Evolutionary conservation across 2,888 invertebrate genomes (phyloP).

Genomic region (Bombylius discolor): DNA sequence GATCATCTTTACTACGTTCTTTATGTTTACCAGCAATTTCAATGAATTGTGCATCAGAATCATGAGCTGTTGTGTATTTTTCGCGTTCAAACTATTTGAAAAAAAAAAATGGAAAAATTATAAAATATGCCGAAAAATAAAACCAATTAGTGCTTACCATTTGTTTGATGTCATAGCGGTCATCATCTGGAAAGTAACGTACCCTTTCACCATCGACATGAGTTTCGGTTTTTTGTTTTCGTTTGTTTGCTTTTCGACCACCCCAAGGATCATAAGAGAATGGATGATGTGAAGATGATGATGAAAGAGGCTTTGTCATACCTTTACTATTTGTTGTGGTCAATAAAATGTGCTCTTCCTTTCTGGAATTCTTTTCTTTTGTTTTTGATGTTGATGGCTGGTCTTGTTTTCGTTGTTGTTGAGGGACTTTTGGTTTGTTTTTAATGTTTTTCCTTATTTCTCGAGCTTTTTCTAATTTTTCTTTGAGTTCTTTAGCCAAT

Average conservation of each 20-base stretch:
- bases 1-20: constrained; percentile 48
- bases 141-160: constrained; percentile 45
- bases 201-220: constrained; percentile 59
- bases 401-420: constrained; percentile 6
- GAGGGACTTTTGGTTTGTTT: constrained; percentile 9
- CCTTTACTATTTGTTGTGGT: constrained; percentile 56
- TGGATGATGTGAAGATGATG: constrained; percentile 6
- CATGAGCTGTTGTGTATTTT: constrained; percentile 65
- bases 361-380: constrained; percentile 19
- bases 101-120: constrained; percentile 2
- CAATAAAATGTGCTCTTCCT: constrained; percentile 48
- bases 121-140: constrained; percentile 12
- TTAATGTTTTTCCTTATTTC: constrained; percentile 27
- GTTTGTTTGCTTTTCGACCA: constrained; percentile 11
- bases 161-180: constrained; percentile 69
- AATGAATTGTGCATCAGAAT: constrained; percentile 68
- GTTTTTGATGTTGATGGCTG: constrained; percentile 10
- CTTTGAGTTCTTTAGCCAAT: constrained; percentile 55
- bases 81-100: constrained; percentile 57
- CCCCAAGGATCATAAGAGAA: constrained; percentile 9
- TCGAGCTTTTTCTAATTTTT: constrained; percentile 59
- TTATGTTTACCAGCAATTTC: constrained; percentile 55
- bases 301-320: constrained; percentile 48
- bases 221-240: constrained; percentile 50
- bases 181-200: constrained; percentile 82